These are phyloP conservation scores for Osmerus mordax DNA, from an alignment of 2,113 vertebrate species.

Conservation along the genomic window DNA sequence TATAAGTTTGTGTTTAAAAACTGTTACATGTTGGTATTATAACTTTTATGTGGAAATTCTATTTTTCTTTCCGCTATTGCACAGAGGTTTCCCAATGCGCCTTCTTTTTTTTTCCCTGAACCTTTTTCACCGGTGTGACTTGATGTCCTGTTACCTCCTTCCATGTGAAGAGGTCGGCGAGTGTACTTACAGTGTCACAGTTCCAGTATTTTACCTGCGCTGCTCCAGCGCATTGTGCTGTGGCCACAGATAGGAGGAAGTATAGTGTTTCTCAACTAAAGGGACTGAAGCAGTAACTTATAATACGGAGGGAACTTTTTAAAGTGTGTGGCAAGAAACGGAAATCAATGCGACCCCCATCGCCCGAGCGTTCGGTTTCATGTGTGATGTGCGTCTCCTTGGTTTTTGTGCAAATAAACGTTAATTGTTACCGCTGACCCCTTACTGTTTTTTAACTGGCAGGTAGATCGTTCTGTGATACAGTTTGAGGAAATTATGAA, in stretches of 20 bases:
- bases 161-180: no score
- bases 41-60: conserved; percentile 4
- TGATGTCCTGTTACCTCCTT: no score
- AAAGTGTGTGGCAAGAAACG: no score
- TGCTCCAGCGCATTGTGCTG: no score
- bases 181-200: no score
- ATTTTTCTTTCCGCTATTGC: conserved; percentile 24
- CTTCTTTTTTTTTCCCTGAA: conserved; percentile 48
- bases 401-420: conserved; percentile 64
- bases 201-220: no score
- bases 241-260: no score
- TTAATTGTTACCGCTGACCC: conserved; percentile 49
- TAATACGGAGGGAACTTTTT: no score
- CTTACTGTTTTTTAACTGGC: conserved; percentile 38
- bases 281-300: no score
- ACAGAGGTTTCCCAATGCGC: conserved; percentile 44
- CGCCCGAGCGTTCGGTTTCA: no score
- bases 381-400: neutral
- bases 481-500: conserved; percentile 50
- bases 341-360: no score
- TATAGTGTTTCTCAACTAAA: no score
- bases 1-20: conserved; percentile 14
- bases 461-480: conserved; percentile 42
- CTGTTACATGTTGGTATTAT: conserved; percentile 8
- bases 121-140: conserved; percentile 11